Evolutionary conservation across 2,888 invertebrate genomes (phyloP).

Genomic region (Agrochola litura): DNA sequence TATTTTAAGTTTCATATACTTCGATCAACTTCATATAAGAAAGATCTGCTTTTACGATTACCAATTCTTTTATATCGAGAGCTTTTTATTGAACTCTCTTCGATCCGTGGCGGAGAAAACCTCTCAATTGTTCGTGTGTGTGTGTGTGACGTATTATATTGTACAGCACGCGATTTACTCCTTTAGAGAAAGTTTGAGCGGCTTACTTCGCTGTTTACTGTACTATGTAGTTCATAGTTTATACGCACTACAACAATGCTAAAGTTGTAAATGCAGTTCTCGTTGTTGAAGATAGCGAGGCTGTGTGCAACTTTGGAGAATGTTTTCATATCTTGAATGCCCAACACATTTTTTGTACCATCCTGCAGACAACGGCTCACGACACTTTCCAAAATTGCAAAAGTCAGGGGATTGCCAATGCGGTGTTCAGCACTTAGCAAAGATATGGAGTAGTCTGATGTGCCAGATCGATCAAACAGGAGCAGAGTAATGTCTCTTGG

Average conservation of each 20-base stretch:
- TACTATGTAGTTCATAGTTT: neutral
- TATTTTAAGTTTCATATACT: conserved; percentile 14
- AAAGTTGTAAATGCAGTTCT: conserved; percentile 20
- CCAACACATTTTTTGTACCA: neutral
- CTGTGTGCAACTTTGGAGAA: neutral
- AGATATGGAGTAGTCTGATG: neutral
- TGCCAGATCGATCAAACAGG: neutral
- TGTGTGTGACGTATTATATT: conserved; percentile 20
- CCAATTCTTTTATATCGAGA: conserved; percentile 33
- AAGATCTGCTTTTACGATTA: conserved; percentile 5
- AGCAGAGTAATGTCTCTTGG: neutral
- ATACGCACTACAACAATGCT: neutral
- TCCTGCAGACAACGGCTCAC: neutral
- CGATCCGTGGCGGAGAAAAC: conserved; percentile 22
- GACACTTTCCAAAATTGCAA: too few relatives aligned
- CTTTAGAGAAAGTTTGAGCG: conserved; percentile 9
- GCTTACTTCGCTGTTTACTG: conserved; percentile 3
- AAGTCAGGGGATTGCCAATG: neutral
- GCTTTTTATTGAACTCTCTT: conserved; percentile 17
- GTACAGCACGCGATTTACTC: conserved; percentile 19
- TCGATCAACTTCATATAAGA: neutral
- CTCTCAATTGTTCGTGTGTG: conserved; percentile 25
- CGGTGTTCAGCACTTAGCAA: neutral
- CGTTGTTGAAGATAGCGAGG: neutral
- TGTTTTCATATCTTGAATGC: neutral